phyloP scores from a whole-genome alignment of 2,888 invertebrate genomes.

The Phaedon cochleariae region DNA sequence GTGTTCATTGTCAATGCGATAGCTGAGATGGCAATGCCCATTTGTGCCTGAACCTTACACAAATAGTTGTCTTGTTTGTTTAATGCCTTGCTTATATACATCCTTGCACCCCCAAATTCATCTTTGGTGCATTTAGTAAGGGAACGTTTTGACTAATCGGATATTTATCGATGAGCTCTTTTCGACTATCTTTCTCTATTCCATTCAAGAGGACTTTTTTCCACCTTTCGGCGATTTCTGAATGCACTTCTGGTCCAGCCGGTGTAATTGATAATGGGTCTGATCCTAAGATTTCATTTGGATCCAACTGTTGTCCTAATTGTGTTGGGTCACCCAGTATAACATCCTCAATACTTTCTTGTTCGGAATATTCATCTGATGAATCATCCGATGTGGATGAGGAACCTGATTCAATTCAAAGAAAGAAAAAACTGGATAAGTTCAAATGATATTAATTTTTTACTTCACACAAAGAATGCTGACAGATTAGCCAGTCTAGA shows the following conservation, averaged over 20 bases:
- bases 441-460: too few species aligned
- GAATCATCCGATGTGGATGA: too few species aligned
- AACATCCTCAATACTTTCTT: too few species aligned
- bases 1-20: slow-evolving; percentile 1
- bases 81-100: not conserved
- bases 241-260: not conserved
- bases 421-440: too few species aligned
- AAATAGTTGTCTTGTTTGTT: too few species aligned
- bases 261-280: not conserved
- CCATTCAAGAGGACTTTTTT: too few species aligned
- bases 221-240: not conserved
- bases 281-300: not conserved
- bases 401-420: too few species aligned
- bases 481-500: too few species aligned
- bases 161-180: not conserved
- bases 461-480: too few species aligned
- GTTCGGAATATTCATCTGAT: too few species aligned
- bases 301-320: not conserved
- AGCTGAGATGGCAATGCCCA: not conserved
- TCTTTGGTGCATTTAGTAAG: not conserved
- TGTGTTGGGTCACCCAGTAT: too few species aligned
- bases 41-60: not conserved
- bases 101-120: not conserved
- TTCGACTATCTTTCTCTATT: not conserved
- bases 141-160: not conserved